Conservation (phyloP, 2,797 vertebrate genomes). For the Spinus olivaceus region DNA sequence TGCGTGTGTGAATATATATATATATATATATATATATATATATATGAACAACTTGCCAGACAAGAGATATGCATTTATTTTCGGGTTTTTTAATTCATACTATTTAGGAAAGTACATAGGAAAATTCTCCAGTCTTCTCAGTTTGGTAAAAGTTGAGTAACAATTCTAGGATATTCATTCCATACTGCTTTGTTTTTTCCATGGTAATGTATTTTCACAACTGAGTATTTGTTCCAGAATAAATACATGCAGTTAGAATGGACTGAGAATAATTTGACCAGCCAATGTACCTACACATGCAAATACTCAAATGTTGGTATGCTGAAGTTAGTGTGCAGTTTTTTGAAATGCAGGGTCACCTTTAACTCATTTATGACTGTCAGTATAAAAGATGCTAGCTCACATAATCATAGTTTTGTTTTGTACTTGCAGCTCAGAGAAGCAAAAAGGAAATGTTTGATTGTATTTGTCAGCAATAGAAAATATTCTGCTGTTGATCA, state of each 20-base stretch:
- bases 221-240: background rate
- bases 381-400: background rate
- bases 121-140: background rate
- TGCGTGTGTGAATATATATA: background rate
- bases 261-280: background rate
- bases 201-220: background rate
- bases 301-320: background rate
- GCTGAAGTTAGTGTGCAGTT: background rate
- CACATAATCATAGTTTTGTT: background rate
- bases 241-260: background rate
- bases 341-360: background rate
- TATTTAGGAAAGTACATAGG: background rate
- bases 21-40: background rate
- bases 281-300: background rate
- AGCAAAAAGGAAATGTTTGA: background rate
- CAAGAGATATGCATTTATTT: background rate
- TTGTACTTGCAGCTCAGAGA: background rate
- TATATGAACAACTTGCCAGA: background rate
- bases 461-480: slow-evolving; percentile 27
- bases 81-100: background rate
- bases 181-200: background rate
- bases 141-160: background rate
- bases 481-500: slow-evolving; percentile 41
- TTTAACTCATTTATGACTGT: background rate
- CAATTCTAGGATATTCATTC: background rate